Evolutionary conservation across 1,140 invertebrate genomes (phyloP).

Genomic region (Neodiprion fabricii): DNA sequence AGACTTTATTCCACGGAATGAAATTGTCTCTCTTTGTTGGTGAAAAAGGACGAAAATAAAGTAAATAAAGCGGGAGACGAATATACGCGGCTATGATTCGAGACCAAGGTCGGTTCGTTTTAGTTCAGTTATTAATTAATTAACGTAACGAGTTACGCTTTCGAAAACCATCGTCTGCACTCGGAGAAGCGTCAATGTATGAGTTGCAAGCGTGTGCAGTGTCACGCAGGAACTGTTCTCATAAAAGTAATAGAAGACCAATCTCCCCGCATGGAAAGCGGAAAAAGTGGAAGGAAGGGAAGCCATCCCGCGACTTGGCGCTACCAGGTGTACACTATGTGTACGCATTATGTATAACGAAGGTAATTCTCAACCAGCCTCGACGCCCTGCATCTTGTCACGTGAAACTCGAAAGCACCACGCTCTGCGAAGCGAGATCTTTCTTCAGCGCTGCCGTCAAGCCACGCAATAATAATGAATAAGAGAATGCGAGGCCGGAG

Average conservation of each 20-base stretch:
- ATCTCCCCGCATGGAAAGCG: background rate
- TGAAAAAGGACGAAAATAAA: background rate
- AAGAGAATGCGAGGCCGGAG: background rate
- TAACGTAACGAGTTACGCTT: background rate
- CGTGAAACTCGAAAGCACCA: too few species aligned
- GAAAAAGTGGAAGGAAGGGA: background rate
- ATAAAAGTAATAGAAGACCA: background rate
- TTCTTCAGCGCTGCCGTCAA: background rate
- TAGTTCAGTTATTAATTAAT: background rate
- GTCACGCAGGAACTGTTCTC: background rate
- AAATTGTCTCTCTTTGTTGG: slow-evolving; percentile 9
- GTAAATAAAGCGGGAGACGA: too few species aligned
- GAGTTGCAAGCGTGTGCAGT: too few species aligned
- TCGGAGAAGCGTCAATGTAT: background rate
- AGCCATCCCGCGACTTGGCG: background rate
- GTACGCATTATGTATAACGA: background rate
- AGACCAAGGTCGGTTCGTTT: background rate
- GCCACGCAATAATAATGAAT: background rate
- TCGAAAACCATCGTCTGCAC: background rate
- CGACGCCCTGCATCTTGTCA: too few species aligned
- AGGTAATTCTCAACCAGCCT: too few species aligned
- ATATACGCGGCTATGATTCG: background rate
- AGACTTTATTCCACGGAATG: slow-evolving; percentile 4
- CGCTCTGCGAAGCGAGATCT: too few species aligned
- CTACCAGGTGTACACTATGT: background rate